phyloP scores from a whole-genome alignment of 2,888 invertebrate genomes.

The Subacronicta megacephala region DNA sequence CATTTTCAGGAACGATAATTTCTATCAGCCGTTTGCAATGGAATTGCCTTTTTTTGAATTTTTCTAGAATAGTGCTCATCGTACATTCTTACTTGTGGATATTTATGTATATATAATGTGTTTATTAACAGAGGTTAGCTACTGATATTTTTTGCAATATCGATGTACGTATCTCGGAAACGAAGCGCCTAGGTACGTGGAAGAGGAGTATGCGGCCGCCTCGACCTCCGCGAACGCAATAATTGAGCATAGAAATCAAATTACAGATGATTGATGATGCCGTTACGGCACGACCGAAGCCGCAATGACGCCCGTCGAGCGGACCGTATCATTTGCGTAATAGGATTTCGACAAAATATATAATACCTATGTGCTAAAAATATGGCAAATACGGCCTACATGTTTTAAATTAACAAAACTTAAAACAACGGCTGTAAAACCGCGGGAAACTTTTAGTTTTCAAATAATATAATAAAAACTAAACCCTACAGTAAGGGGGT shows the following conservation, averaged over 20 bases:
- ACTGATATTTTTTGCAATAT: constrained; percentile 59
- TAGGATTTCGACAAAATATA: constrained; percentile 80
- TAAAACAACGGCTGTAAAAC: no score
- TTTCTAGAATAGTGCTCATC: constrained; percentile 25
- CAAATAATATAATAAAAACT: background rate
- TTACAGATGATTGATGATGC: constrained; percentile 89
- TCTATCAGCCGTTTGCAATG: constrained; percentile 18
- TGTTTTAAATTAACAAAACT: background rate
- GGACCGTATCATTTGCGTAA: constrained; percentile 85
- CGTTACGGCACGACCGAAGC: constrained; percentile 87
- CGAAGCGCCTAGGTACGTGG: constrained; percentile 70
- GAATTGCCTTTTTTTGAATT: constrained; percentile 35
- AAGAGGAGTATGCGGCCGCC: constrained; percentile 76
- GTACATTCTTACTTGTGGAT: background rate
- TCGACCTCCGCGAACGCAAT: constrained; percentile 88
- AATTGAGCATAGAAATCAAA: constrained; percentile 90
- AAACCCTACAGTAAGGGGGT: constrained; percentile 5
- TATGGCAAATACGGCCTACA: constrained; percentile 42
- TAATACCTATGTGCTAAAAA: constrained; percentile 38
- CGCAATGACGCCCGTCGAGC: constrained; percentile 82
- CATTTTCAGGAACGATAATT: constrained; percentile 34
- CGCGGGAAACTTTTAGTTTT: no score
- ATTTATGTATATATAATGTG: constrained; percentile 8
- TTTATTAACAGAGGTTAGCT: constrained; percentile 28
- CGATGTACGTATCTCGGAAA: constrained; percentile 63